Percentiles rank a stretch among this genome's conserved stretches.
These are phyloP conservation scores for Calidris pugnax DNA, from an alignment of 2,113 vertebrate genomes.

Conservation along the genomic window DNA sequence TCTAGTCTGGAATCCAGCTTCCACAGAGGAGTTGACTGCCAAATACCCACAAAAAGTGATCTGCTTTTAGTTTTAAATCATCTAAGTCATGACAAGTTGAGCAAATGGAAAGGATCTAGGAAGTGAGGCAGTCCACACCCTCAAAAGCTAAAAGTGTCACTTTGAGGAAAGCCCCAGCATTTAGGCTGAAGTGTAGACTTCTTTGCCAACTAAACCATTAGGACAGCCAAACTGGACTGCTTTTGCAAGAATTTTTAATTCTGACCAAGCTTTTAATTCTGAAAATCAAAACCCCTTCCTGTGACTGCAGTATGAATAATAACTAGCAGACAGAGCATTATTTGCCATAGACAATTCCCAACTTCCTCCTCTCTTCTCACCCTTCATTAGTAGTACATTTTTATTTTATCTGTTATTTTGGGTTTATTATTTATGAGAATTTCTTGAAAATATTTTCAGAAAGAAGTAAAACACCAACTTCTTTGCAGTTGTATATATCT, in stretches of 20 bases:
- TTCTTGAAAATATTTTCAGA: not conserved
- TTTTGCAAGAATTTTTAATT: constrained; percentile 40
- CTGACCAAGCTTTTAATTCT: constrained; percentile 17
- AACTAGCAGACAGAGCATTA: not conserved
- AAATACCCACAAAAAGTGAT: not conserved
- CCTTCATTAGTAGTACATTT: not conserved
- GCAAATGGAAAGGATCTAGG: not conserved
- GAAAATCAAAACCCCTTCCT: constrained; percentile 26
- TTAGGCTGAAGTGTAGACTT: not conserved
- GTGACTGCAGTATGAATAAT: not conserved
- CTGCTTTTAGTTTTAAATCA: not conserved
- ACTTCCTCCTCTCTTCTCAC: not conserved
- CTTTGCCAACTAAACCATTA: constrained; percentile 30
- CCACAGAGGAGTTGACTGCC: not conserved
- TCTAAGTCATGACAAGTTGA: not conserved
- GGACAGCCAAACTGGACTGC: constrained; percentile 9
- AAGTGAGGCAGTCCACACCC: not conserved
- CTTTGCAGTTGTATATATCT: not conserved
- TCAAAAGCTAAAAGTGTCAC: not conserved
- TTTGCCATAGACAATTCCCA: not conserved
- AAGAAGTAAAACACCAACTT: not conserved
- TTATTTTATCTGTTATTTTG: not conserved
- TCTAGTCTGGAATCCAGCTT: not conserved
- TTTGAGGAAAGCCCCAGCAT: not conserved
- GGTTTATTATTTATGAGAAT: not conserved